phyloP scores from a whole-genome alignment of 2,797 vertebrate species.

The Synaphobranchus kaupii region DNA sequence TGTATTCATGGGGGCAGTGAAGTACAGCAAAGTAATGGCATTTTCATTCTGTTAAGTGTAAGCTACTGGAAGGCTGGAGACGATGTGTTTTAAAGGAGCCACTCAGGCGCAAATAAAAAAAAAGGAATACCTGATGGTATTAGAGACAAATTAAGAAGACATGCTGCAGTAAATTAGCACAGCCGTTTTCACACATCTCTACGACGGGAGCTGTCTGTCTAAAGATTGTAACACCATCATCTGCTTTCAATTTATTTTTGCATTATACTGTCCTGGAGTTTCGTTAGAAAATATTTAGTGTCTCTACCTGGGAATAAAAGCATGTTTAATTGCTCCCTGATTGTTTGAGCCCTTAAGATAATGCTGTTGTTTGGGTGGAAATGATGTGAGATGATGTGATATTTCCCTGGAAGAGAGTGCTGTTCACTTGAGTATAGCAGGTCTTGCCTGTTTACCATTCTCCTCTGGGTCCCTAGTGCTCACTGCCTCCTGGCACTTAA shows the following conservation, averaged over 20 bases:
- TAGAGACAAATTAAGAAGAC: slow-evolving; percentile 4
- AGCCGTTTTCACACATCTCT: not conserved
- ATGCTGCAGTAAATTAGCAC: slow-evolving; percentile 2
- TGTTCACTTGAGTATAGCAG: not conserved
- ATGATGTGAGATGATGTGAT: slow-evolving; percentile 9
- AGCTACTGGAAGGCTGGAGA: slow-evolving; percentile 13
- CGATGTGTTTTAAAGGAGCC: slow-evolving; percentile 19
- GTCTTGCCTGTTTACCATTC: not conserved
- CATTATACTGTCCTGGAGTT: not conserved
- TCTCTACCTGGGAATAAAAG: not conserved
- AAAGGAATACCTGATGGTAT: slow-evolving; percentile 13
- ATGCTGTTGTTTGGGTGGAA: not conserved
- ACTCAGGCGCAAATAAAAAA: not conserved
- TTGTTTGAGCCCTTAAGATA: not conserved
- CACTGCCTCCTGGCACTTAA: not conserved
- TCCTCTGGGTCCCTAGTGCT: slow-evolving; percentile 10
- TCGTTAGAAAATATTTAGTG: not conserved
- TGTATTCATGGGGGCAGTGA: slow-evolving; percentile 24
- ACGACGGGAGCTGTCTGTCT: not conserved
- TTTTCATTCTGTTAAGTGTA: slow-evolving; percentile 35
- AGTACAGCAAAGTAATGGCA: slow-evolving; percentile 27
- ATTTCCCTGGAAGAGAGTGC: not conserved
- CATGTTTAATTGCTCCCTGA: not conserved
- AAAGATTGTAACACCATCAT: not conserved
- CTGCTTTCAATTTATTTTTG: not conserved